phyloP scores from a whole-genome alignment of 2,113 vertebrate species.

The Proteles cristata region DNA sequence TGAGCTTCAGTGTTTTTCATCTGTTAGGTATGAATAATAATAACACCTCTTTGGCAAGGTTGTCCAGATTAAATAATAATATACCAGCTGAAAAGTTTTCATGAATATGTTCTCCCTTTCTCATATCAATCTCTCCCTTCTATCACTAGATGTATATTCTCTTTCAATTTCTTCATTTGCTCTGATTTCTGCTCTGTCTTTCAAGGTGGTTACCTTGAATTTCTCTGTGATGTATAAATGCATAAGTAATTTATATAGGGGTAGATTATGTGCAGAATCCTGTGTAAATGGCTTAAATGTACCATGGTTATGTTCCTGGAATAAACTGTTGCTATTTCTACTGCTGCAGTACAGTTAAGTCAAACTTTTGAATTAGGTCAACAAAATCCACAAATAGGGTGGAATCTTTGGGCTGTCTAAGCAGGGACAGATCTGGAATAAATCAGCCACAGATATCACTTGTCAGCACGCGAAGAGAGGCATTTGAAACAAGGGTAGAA shows the following conservation, averaged over 20 bases:
- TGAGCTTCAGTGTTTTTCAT: not conserved
- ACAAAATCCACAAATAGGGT: constrained; percentile 82
- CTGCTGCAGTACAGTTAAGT: constrained; percentile 70
- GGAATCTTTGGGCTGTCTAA: constrained; percentile 75
- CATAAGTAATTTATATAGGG: not conserved
- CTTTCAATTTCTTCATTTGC: not conserved
- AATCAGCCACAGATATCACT: constrained; percentile 78
- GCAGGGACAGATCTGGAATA: constrained; percentile 75
- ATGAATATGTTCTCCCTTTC: not conserved
- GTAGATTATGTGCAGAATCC: constrained; percentile 9
- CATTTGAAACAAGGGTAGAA: constrained; percentile 64
- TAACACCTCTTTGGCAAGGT: not conserved
- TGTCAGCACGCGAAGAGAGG: constrained; percentile 57
- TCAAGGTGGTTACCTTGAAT: not conserved
- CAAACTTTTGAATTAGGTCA: constrained; percentile 79
- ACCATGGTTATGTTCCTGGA: constrained; percentile 55
- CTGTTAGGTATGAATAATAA: not conserved
- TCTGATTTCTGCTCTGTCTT: not conserved
- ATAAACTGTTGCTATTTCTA: constrained; percentile 75
- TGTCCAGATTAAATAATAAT: not conserved
- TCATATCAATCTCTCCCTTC: not conserved
- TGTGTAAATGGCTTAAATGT: constrained; percentile 53
- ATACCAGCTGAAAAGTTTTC: not conserved
- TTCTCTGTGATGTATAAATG: not conserved
- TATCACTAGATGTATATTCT: not conserved